Evolutionary conservation across 2,113 vertebrate species (phyloP).

Genomic region (Clupea harengus): DNA sequence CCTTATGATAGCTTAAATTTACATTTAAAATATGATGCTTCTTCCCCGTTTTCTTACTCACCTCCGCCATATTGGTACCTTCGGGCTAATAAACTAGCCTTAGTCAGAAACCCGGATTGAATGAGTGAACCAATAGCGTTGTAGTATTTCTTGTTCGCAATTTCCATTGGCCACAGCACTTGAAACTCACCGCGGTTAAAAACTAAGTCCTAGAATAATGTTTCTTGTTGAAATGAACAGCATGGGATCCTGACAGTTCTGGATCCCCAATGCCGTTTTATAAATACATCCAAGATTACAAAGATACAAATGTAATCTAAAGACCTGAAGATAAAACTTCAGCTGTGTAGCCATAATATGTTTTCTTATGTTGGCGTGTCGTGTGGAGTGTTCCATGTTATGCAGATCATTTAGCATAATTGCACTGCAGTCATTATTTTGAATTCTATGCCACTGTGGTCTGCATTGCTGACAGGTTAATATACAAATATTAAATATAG

Average conservation of each 20-base stretch:
- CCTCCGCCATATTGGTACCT: conserved; percentile 88
- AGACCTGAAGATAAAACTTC: not conserved
- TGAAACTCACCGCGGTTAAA: conserved; percentile 20
- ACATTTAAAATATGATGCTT: conserved; percentile 54
- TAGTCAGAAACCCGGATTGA: conserved; percentile 80
- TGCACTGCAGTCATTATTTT: no score
- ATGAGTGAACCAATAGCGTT: conserved; percentile 69
- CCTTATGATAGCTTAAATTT: conserved; percentile 17
- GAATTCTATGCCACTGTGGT: no score
- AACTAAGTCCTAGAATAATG: not conserved
- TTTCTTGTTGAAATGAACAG: not conserved
- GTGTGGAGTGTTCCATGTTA: no score
- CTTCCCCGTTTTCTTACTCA: conserved; percentile 74
- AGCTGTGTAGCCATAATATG: not conserved
- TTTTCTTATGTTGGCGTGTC: no score
- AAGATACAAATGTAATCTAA: not conserved
- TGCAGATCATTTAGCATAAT: no score
- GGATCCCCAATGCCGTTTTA: not conserved
- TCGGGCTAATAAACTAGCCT: conserved; percentile 73
- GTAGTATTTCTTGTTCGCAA: not conserved
- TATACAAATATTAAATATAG: no score
- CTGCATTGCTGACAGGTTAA: no score
- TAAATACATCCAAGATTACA: not conserved
- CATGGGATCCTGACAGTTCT: not conserved
- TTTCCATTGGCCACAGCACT: conserved; percentile 35